Percentiles rank a stretch among this genome's conserved stretches.
Conservation (phyloP, 1,140 invertebrate species). For the Leptinotarsa texana region DNA sequence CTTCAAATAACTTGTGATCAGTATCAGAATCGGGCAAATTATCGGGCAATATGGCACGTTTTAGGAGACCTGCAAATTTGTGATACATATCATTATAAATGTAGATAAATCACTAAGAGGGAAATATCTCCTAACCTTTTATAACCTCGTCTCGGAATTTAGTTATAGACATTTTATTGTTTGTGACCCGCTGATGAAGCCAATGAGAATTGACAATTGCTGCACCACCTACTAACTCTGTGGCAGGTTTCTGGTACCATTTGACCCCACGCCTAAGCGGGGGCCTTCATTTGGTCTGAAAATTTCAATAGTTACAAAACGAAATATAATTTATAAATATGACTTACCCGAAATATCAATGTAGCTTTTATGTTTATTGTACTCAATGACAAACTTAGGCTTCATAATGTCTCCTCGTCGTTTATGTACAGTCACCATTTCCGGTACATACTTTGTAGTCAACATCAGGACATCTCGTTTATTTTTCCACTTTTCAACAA, state of each 20-base stretch:
- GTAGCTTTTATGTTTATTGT: slow-evolving; percentile 45
- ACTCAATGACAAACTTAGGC: neutral
- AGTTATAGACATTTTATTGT: slow-evolving; percentile 29
- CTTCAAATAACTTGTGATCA: neutral
- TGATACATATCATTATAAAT: neutral
- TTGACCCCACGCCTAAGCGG: slow-evolving; percentile 28
- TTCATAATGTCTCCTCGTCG: slow-evolving; percentile 38
- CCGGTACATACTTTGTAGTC: slow-evolving; percentile 46
- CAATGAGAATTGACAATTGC: slow-evolving; percentile 31
- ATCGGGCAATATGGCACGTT: neutral
- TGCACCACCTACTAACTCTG: slow-evolving; percentile 31
- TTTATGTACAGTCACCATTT: slow-evolving; percentile 44
- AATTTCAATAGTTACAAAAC: neutral
- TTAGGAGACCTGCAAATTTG: neutral
- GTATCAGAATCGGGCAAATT: neutral
- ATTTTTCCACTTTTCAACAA: slow-evolving; percentile 53
- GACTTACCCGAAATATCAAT: slow-evolving; percentile 52
- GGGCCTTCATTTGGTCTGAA: slow-evolving; percentile 49
- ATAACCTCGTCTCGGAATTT: slow-evolving; percentile 2
- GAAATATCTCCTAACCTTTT: neutral
- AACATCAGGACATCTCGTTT: slow-evolving; percentile 51
- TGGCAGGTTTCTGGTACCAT: slow-evolving; percentile 35
- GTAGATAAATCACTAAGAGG: neutral
- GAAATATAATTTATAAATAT: slow-evolving; percentile 48
- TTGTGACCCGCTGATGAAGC: slow-evolving; percentile 20